Evolutionary conservation across 2,113 vertebrate genomes (phyloP).

Genomic region (Malaclemys terrapin): DNA sequence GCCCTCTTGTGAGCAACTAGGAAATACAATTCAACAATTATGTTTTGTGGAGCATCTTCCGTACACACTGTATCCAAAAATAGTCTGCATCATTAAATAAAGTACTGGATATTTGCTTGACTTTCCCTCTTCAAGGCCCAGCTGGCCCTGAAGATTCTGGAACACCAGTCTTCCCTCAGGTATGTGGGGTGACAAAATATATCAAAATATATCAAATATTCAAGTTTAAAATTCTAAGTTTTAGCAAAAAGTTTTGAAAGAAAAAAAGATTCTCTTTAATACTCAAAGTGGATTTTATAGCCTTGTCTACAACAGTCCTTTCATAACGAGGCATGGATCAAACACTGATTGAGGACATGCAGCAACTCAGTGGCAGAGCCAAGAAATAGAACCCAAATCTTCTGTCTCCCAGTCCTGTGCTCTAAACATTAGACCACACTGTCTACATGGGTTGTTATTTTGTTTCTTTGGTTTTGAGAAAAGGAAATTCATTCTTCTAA

Average conservation of each 20-base stretch:
- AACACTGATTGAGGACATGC: background rate
- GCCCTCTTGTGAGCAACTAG: background rate
- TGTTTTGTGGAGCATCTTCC: background rate
- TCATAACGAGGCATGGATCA: background rate
- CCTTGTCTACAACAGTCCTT: background rate
- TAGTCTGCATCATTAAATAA: background rate
- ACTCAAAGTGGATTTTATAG: background rate
- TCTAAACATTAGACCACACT: background rate
- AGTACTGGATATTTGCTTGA: background rate
- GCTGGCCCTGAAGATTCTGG: background rate
- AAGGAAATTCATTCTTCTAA: background rate
- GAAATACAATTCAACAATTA: background rate
- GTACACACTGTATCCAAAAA: background rate
- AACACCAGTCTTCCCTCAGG: background rate
- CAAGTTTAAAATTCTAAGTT: background rate
- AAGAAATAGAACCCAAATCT: background rate
- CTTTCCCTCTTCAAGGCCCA: background rate
- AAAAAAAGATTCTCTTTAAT: background rate
- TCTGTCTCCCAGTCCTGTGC: background rate
- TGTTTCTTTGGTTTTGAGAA: background rate
- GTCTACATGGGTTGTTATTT: background rate
- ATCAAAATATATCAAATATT: background rate
- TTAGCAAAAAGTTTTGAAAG: background rate
- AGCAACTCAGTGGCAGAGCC: background rate
- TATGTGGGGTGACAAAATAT: background rate